Evolutionary conservation across 2,797 vertebrate genomes (phyloP).

Genomic region (Stomatorhinus walkeri): DNA sequence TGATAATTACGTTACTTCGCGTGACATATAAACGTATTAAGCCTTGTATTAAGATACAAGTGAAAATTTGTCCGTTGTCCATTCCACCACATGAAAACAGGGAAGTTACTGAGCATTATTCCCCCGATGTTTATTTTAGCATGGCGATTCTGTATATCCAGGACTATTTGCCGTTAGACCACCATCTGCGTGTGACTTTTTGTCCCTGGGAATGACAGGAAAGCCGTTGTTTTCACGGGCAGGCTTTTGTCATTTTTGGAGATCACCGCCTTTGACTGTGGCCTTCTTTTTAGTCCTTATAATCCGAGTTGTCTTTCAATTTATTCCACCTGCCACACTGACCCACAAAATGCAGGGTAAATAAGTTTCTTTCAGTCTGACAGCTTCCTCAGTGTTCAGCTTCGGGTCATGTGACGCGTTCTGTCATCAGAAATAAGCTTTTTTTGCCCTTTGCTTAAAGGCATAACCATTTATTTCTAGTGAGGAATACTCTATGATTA

Average conservation of each 20-base stretch:
- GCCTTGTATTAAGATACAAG: neutral
- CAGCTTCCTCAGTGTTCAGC: neutral
- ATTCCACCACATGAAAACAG: neutral
- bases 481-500: neutral
- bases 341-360: neutral
- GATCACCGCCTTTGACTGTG: neutral
- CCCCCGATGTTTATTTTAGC: constrained; percentile 6
- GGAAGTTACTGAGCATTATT: neutral
- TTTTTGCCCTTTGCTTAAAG: neutral
- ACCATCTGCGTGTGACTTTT: neutral
- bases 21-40: neutral
- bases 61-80: neutral
- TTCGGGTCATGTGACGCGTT: neutral
- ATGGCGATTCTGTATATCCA: constrained; percentile 3
- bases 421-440: neutral
- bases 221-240: neutral
- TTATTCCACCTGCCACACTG: neutral
- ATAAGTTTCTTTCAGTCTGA: neutral
- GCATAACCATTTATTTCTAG: neutral
- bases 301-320: neutral
- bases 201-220: neutral
- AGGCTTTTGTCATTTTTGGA: constrained; percentile 5
- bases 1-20: neutral
- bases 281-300: neutral
- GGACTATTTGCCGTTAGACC: neutral